A percentile compares a stretch with the other conserved stretches of the same genome.
phyloP scores from a whole-genome alignment of 2,797 vertebrate species.

The Bucorvus abyssinicus region DNA sequence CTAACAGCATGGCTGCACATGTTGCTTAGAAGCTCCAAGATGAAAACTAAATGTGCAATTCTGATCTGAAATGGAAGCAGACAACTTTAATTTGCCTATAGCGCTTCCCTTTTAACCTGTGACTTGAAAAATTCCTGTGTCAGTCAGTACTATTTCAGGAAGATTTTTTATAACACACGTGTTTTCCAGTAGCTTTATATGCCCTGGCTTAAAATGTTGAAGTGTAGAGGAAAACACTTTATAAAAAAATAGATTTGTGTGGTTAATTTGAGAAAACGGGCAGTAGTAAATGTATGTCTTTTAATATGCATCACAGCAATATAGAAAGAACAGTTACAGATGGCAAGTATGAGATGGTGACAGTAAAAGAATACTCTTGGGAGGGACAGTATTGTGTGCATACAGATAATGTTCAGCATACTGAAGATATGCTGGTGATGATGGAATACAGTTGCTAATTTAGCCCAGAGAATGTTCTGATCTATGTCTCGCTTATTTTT shows the following conservation, averaged over 20 bases:
- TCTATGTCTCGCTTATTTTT: not conserved
- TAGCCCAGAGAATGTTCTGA: not conserved
- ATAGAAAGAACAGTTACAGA: not conserved
- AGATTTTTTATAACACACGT: fast-evolving
- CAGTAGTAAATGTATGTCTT: not conserved
- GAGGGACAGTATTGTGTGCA: not conserved
- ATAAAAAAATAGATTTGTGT: not conserved
- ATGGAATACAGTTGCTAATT: not conserved
- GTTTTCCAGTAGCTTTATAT: not conserved
- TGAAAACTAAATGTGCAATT: not conserved
- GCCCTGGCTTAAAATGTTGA: not conserved
- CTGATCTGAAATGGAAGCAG: not conserved
- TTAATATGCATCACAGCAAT: not conserved
- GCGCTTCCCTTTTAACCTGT: not conserved
- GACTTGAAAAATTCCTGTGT: not conserved
- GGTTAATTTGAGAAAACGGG: not conserved
- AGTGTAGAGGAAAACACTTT: not conserved
- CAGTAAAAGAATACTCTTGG: not conserved
- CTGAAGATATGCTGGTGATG: not conserved
- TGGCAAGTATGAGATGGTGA: not conserved
- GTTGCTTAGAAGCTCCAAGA: not conserved
- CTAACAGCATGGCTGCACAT: not conserved
- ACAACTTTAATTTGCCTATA: not conserved
- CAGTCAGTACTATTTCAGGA: not conserved
- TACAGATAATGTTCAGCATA: not conserved